These are phyloP conservation scores for Megaceryle alcyon DNA, from an alignment of 2,797 vertebrate species.

Conservation along the genomic window DNA sequence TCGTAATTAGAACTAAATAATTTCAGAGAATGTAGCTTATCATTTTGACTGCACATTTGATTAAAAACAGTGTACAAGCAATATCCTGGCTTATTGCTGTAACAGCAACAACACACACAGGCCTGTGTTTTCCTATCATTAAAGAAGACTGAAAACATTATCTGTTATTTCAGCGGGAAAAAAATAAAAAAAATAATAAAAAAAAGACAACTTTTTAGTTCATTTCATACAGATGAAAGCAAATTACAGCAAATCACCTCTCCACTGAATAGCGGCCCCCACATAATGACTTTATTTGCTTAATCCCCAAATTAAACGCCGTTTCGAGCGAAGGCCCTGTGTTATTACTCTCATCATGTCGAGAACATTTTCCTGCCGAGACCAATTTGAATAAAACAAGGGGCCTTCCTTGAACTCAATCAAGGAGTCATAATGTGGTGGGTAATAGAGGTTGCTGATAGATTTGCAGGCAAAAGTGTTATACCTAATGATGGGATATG, in stretches of 20 bases:
- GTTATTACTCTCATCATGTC: constrained; percentile 95
- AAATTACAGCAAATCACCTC: constrained; percentile 93
- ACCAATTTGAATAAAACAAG: constrained; percentile 96
- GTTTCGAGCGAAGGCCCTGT: constrained; percentile 90
- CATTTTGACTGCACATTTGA: constrained; percentile 98
- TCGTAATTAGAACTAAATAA: constrained; percentile 99
- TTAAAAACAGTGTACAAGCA: constrained; percentile 89
- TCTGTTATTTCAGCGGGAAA: constrained; percentile 77
- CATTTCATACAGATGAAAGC: constrained; percentile 90
- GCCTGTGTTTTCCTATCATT: constrained; percentile 72
- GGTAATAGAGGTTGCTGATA: constrained; percentile 92
- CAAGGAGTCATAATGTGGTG: constrained; percentile 90
- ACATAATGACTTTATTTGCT: constrained; percentile 97
- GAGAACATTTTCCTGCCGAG: constrained; percentile 97
- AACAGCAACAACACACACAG: constrained; percentile 69
- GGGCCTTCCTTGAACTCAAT: constrained; percentile 93
- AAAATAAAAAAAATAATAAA: constrained; percentile 42
- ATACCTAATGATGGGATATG: constrained; percentile 99
- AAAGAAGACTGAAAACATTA: constrained; percentile 79
- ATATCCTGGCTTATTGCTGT: constrained; percentile 78
- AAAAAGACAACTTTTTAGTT: constrained; percentile 85
- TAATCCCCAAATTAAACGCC: constrained; percentile 98
- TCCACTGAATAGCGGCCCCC: constrained; percentile 88
- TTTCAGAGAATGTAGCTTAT: constrained; percentile 97
- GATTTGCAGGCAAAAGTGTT: constrained; percentile 90